These are phyloP conservation scores for Silurus meridionalis DNA, from an alignment of 2,113 vertebrate species.

Conservation along the genomic window DNA sequence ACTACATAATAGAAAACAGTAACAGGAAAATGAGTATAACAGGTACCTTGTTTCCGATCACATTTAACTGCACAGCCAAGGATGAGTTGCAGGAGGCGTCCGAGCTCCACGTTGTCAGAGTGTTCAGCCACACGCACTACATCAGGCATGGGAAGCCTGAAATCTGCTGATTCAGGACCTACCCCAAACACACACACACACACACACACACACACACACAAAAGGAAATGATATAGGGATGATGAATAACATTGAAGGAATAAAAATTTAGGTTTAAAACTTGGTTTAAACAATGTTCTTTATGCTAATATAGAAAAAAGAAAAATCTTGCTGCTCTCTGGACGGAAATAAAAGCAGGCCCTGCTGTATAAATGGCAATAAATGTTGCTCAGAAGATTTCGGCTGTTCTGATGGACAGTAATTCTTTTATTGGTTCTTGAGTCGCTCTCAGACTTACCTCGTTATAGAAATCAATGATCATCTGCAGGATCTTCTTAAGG, in stretches of 20 bases:
- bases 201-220: background rate
- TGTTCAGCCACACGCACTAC: constrained; percentile 83
- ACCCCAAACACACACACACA: background rate
- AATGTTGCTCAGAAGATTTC: background rate
- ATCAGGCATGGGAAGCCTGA: constrained; percentile 87
- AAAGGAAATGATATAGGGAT: background rate
- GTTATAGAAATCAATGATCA: constrained; percentile 91
- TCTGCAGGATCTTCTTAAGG: constrained; percentile 95
- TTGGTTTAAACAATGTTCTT: no score
- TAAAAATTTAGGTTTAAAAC: background rate
- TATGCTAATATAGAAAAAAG: background rate
- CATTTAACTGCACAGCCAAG: constrained; percentile 95
- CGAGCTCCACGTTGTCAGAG: constrained; percentile 80
- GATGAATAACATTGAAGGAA: background rate
- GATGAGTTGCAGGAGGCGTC: constrained; percentile 91
- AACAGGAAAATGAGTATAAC: background rate
- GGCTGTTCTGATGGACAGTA: background rate
- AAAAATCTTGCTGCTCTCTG: background rate
- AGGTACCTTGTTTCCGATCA: constrained; percentile 92
- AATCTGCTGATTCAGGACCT: constrained; percentile 90
- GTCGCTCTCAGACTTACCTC: constrained; percentile 76
- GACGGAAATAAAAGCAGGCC: background rate
- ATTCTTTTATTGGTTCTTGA: background rate
- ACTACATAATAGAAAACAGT: background rate
- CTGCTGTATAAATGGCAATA: background rate